Evolutionary conservation across 2,888 invertebrate genomes (phyloP).

Genomic region (Steinernema carpocapsae): DNA sequence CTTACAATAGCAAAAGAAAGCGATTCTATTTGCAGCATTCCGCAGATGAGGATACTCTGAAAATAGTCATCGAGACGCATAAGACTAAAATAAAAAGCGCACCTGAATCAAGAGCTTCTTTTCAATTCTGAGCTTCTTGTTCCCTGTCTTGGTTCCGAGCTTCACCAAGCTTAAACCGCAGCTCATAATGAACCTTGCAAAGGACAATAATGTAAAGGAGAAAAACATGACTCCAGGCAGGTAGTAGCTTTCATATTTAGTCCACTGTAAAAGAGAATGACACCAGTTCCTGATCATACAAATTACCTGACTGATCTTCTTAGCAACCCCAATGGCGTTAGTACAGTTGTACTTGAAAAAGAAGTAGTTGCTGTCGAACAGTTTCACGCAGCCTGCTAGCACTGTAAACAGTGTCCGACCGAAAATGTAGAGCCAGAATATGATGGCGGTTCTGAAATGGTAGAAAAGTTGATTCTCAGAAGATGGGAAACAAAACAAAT

Average conservation of each 20-base stretch:
- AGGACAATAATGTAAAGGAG: constrained; percentile 5
- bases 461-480: no score
- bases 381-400: no score
- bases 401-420: no score
- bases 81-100: neutral
- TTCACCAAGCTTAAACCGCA: neutral
- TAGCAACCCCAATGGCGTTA: neutral
- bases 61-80: neutral
- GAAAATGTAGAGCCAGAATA: no score
- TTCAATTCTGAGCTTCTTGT: neutral
- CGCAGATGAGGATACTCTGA: constrained; percentile 11
- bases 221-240: neutral
- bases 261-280: neutral
- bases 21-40: constrained; percentile 11
- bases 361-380: neutral
- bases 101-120: constrained; percentile 11
- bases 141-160: neutral
- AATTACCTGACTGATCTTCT: neutral
- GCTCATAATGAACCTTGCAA: neutral
- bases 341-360: neutral
- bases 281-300: neutral
- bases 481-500: no score
- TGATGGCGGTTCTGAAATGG: no score
- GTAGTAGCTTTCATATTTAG: neutral
- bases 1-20: neutral